A percentile compares a stretch with the other conserved stretches of the same genome.
Conservation (phyloP, 2,888 invertebrate species). For the Drosophila acutilabella region DNA sequence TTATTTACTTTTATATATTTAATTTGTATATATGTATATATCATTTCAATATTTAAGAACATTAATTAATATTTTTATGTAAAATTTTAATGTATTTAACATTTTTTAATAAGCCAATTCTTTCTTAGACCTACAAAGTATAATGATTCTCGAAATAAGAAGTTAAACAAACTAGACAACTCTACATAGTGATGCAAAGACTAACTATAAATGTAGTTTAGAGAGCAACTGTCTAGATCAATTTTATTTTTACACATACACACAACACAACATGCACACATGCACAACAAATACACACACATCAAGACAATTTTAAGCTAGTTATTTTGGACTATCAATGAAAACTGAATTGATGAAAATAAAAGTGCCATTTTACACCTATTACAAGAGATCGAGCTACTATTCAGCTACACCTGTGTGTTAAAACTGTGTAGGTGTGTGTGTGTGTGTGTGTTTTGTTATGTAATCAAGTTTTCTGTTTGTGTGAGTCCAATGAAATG, state of each 20-base stretch:
- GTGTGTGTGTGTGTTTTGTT: slow-evolving; percentile 2
- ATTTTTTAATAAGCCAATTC: too few species aligned
- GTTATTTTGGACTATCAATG: slow-evolving; percentile 29
- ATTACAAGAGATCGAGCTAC: slow-evolving; percentile 30
- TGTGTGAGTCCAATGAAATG: slow-evolving; percentile 26
- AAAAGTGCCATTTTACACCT: slow-evolving; percentile 42
- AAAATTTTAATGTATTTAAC: too few species aligned
- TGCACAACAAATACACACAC: neutral
- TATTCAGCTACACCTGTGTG: neutral
- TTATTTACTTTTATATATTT: too few species aligned
- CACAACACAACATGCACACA: neutral
- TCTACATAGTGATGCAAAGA: too few species aligned
- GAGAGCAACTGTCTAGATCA: too few species aligned
- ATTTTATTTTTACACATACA: neutral
- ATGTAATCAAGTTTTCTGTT: slow-evolving; percentile 25
- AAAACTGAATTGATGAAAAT: slow-evolving; percentile 45
- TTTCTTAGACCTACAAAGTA: too few species aligned
- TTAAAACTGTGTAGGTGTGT: neutral
- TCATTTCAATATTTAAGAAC: too few species aligned
- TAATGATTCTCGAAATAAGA: too few species aligned
- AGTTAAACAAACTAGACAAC: too few species aligned
- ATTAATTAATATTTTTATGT: too few species aligned
- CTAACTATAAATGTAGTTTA: too few species aligned
- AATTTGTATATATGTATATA: too few species aligned
- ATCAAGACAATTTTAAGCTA: neutral